These are phyloP conservation scores for Portunus trituberculatus DNA, from an alignment of 1,140 invertebrate species.

Conservation along the genomic window DNA sequence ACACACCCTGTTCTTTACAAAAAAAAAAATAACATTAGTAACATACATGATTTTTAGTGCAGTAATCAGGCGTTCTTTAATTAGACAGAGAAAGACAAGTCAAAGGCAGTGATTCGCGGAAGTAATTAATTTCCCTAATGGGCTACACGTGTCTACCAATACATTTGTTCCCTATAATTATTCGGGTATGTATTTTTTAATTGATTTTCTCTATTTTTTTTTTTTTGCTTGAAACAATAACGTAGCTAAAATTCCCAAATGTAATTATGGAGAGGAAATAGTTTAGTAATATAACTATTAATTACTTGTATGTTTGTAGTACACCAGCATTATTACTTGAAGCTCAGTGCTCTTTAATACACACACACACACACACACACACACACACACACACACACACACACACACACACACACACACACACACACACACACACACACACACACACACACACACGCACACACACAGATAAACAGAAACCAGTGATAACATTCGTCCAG, in stretches of 20 bases:
- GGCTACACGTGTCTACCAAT: neutral
- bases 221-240: neutral
- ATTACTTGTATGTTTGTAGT: neutral
- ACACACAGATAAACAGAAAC: neutral
- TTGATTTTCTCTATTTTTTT: neutral
- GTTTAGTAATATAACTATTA: neutral
- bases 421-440: slow-evolving; percentile 1
- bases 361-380: slow-evolving; percentile 12
- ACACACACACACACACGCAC: neutral
- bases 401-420: neutral
- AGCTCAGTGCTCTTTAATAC: too few species aligned
- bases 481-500: neutral
- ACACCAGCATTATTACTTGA: neutral
- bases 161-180: neutral
- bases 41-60: too few species aligned
- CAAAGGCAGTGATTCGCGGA: neutral
- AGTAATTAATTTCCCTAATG: slow-evolving; percentile 12
- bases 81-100: neutral
- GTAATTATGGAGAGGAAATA: neutral
- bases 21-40: too few species aligned
- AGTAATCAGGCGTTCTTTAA: neutral
- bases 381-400: slow-evolving; percentile 18
- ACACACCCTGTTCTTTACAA: too few species aligned
- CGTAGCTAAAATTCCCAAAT: neutral
- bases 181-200: neutral